Evolutionary conservation across 2,113 vertebrate genomes (phyloP), one percentile per base, ranked within the genome.

Genomic region (Laticauda colubrina): DNA sequence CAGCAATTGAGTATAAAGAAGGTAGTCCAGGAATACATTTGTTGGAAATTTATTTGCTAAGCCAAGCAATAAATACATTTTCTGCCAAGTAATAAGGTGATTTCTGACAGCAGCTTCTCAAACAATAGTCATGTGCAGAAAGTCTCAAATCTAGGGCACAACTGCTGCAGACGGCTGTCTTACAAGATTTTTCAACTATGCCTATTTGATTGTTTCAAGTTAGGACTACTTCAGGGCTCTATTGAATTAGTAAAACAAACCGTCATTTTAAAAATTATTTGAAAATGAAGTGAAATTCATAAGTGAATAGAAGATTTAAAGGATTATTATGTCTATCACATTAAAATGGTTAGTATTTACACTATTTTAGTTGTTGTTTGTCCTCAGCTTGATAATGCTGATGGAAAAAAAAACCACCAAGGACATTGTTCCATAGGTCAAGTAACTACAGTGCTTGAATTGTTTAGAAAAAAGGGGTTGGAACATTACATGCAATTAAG

Each of bases 371-470:
- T 51, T 94, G 24, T 75, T 93, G 95, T 95, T 20, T 92, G 0
- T 93, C 95, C 93, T 92, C 45, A 34, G 23, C 88, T 6, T 89
- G 86, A 91, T 90, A 75, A 43, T 94, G 92, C n/a, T 93, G 55
- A 29, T 54, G 95, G 95, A 94, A 91, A 94, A 94, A 69, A 92
- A 55, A 90, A 14, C 34, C 34, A 0, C 54, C 24, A 87, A 89
- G 94, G 90, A 39, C 88, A 92, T 94, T 96, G 64, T 92, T 94
- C 12, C 21, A 93, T 89, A 94, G 0, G 55, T 39, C 15, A 75
- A 45, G 51, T 43, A 90, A 56, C 95, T 95, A 43, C 11, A 59
- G 87, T 93, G 51, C 26, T 69, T 95, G 94, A 96, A 95, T 96
- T 95, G 11, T 69, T 64, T 69, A 69, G 26, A 14, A 29, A 86